Evolutionary conservation across 2,888 invertebrate species (phyloP).

Genomic region (Stomorhina lunata): DNA sequence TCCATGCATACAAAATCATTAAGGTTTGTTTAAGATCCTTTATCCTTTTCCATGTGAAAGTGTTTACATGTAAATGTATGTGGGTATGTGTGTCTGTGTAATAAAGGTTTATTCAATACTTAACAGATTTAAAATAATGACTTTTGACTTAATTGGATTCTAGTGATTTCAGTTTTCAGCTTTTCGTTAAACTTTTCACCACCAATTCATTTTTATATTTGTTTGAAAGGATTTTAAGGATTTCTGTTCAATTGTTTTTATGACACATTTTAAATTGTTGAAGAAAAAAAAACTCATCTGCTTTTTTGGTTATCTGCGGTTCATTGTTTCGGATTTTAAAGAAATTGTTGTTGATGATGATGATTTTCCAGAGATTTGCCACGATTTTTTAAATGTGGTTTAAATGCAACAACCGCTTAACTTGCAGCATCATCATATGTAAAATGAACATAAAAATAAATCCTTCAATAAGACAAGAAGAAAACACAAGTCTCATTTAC

Average conservation of each 20-base stretch:
- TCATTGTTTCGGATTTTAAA: background rate
- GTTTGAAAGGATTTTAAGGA: background rate
- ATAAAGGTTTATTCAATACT: background rate
- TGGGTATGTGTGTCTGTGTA: background rate
- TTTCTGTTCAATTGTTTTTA: background rate
- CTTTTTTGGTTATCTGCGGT: background rate
- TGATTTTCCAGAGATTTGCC: background rate
- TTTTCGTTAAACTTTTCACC: background rate
- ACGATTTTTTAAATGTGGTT: background rate
- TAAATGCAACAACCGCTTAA: conserved; percentile 35
- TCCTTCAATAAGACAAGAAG: background rate
- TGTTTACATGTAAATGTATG: background rate
- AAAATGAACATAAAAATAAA: conserved; percentile 4
- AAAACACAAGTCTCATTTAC: conserved; percentile 54
- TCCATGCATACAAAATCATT: too few species aligned
- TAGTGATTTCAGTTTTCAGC: background rate
- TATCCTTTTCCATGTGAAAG: background rate
- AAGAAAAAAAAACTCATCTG: background rate
- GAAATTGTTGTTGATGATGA: background rate
- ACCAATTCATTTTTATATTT: background rate
- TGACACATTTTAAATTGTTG: background rate
- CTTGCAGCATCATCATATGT: background rate
- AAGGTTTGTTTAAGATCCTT: too few species aligned
- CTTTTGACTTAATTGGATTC: conserved; percentile 41
- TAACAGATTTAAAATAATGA: conserved; percentile 21